Evolutionary conservation across 2,113 vertebrate genomes (phyloP).

Genomic region (Catharus fuscescens): DNA sequence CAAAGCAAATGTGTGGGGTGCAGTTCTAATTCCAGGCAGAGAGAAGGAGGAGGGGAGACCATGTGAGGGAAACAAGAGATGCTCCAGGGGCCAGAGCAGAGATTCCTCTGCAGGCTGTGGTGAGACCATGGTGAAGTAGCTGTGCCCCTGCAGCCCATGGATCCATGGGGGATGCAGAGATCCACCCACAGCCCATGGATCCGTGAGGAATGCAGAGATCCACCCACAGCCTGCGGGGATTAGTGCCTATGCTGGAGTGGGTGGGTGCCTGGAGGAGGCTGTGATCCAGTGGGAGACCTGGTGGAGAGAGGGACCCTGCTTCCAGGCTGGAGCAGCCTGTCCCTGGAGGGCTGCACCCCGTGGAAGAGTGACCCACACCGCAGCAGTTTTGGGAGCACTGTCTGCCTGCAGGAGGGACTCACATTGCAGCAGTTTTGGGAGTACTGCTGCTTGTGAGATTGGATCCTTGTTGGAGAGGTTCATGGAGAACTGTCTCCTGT

Average conservation of each 20-base stretch:
- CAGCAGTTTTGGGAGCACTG: background rate
- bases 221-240: background rate
- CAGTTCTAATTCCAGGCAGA: background rate
- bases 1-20: background rate
- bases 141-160: background rate
- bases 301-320: too few relatives aligned
- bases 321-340: background rate
- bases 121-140: background rate
- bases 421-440: background rate
- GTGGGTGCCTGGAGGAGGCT: background rate
- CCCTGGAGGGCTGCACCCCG: background rate
- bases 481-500: background rate
- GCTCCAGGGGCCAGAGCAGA: accelerated
- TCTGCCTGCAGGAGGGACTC: background rate
- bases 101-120: background rate
- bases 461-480: background rate
- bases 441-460: background rate
- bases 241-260: accelerated
- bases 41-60: background rate
- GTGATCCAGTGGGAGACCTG: background rate
- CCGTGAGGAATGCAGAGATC: background rate
- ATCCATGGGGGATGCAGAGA: background rate
- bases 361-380: accelerated
- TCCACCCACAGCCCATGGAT: background rate
- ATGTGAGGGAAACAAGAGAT: background rate